Evolutionary conservation across 2,888 invertebrate genomes (phyloP), one percentile per base, ranked within the genome.

Genomic region (Nasonia oneida): DNA sequence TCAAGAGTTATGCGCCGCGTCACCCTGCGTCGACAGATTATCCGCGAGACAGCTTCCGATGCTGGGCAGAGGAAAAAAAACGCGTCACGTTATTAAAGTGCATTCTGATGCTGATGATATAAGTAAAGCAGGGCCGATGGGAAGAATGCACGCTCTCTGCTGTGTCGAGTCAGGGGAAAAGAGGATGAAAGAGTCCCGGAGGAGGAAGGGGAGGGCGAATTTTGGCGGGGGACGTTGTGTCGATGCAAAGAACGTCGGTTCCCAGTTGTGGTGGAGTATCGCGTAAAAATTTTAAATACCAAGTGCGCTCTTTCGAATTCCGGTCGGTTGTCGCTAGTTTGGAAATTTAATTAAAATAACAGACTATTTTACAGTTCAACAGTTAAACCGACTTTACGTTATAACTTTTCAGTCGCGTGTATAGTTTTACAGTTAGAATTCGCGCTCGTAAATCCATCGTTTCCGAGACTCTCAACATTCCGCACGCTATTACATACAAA

Each of bases 51-150:
- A 70, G 37, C 71, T 3, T 71, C 18, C 73, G 39, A n/a, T n/a
- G 4, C 42, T 23, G 10, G 12, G 47, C 12, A 12, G 42, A 8
- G 71, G 3, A 6, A n/a, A 73, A 73, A 73, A 73, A 42, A 18
- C 23, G 23, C 73, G 73, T 42, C 73, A 73, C 73, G 42, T n/a
- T 73, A 47, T 73, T 47, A 23, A 39, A 73, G 39, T 73, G 73
- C 47, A 73, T 14, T 39, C n/a, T 73, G 23, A 1, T 23, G 23
- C n/a, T n/a, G 23, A 29, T 42, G 12, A 47, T 47, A 29, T 67
- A 33, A 67, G 67, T 29, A 10, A 14, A 67, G 33, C 10, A 29
- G 12, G 33, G 14, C 10, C 12, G 29, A 15, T 2, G 23, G 33
- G 33, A 33, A 67, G n/a, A 23, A 61, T 61, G 57, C 8, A 6